Base-by-base conservation (phyloP, 2,113 vertebrate species). In the Gobio gobio region DNA sequence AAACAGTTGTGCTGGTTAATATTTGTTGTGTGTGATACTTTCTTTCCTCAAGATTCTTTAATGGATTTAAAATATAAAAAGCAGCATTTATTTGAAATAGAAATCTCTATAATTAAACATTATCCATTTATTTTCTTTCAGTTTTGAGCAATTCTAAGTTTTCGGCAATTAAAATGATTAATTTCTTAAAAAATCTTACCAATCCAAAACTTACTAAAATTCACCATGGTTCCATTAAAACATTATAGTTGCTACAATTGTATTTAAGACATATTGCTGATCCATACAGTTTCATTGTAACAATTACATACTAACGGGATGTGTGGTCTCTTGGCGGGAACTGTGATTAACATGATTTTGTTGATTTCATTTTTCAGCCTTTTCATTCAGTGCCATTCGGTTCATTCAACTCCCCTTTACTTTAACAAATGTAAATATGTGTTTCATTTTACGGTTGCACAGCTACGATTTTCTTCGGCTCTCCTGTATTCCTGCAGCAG, bases 401-500 rank as follows among this genome's bases (percentile, higher is more conserved):
- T 63, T 63, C 7, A 47, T 80, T 80, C 14, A 26, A 8, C 59
- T 45, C 61, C 3, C 49, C 36, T 36, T 54, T 72, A 58, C 43
- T 70, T 77, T n/a, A 76, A 77, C 77, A 54, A 63, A 26, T 59
- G 49, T 33, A 66, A n/a, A 76, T 81, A 43, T 81, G 56, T n/a
- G 73, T 72, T 85, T 83, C 16, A 83, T 81, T 80, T 64, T 84
- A 64, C 49, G 79, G 56, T 77, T 77, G 61, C 66, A 16, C 13
- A 51, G 79, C 68, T 49, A 72, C 47, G 72, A 51, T 33, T 51
- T 66, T 85, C 79, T 85, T 33, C 40, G 36, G 51, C 29, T 64
- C 12, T 61, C 26, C 76, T 86, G 79, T 49, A 58, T 54, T 75
- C 64, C 86, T 88, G 85, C 73, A 84, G 63, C 63, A 84, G 16